Evolutionary conservation across 2,888 invertebrate genomes (phyloP).

Genomic region (Leptopterna dolabrata): DNA sequence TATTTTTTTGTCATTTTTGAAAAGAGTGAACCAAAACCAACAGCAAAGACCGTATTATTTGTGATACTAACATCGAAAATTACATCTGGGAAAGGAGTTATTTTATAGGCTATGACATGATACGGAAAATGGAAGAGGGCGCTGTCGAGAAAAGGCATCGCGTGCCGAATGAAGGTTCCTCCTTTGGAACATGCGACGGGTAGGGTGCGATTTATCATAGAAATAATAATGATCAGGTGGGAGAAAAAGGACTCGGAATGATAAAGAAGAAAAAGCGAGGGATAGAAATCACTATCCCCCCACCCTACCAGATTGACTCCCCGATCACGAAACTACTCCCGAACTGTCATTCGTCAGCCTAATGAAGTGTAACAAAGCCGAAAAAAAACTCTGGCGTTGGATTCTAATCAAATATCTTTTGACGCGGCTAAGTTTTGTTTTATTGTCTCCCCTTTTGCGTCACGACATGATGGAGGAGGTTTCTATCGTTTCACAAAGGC

Average conservation of each 20-base stretch:
- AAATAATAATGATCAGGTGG: slow-evolving; percentile 37
- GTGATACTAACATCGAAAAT: too few relatives aligned
- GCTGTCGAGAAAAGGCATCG: background rate
- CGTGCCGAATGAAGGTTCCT: slow-evolving; percentile 22
- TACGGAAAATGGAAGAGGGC: background rate
- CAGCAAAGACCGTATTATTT: too few relatives aligned
- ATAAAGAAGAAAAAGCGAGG: background rate
- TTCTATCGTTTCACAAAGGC: background rate
- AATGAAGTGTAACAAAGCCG: slow-evolving; percentile 34
- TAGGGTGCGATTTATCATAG: slow-evolving; percentile 41
- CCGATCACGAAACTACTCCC: slow-evolving; percentile 39
- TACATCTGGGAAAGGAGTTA: background rate
- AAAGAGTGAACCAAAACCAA: too few relatives aligned
- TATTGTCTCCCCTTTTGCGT: background rate
- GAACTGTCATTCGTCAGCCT: slow-evolving; percentile 41
- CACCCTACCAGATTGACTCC: background rate
- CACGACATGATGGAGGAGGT: background rate
- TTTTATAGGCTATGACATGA: slow-evolving; percentile 22
- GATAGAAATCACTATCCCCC: background rate
- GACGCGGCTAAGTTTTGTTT: slow-evolving; percentile 6
- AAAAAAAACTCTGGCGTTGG: background rate
- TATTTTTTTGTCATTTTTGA: too few relatives aligned
- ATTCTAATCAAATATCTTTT: slow-evolving; percentile 32
- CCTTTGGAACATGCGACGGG: background rate
- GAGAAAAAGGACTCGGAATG: background rate